Conservation (phyloP, 2,888 invertebrate species). For the Ophioninae sp. region DNA sequence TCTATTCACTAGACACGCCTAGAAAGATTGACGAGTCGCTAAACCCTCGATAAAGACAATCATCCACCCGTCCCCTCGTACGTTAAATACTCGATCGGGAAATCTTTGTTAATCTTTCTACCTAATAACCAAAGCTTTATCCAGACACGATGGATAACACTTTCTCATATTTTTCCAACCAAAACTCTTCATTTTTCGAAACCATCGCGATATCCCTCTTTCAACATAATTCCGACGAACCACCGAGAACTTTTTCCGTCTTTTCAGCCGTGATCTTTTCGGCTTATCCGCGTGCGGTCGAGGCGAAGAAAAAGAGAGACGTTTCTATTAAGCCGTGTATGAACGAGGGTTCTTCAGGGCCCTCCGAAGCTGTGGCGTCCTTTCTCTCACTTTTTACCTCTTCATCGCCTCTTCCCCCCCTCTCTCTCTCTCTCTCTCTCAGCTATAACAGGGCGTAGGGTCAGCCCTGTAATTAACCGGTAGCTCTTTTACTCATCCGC, state of each 20-base stretch:
- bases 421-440: slow-evolving; percentile 14
- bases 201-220: not conserved
- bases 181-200: not conserved
- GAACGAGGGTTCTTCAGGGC: slow-evolving; percentile 29
- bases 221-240: not conserved
- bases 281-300: slow-evolving; percentile 12
- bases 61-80: too few relatives aligned
- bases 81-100: not conserved
- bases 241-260: not conserved
- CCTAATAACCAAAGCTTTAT: not conserved
- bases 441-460: slow-evolving; percentile 65
- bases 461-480: slow-evolving; percentile 81
- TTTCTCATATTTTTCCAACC: not conserved
- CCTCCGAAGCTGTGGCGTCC: slow-evolving; percentile 27
- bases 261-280: not conserved
- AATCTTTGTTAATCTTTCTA: not conserved
- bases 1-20: not conserved
- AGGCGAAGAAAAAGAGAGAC: slow-evolving; percentile 67
- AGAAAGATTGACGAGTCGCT: not conserved
- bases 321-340: slow-evolving; percentile 75
- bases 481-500: slow-evolving; percentile 78
- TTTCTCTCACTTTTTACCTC: slow-evolving; percentile 16
- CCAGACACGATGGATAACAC: not conserved
- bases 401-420: not conserved
- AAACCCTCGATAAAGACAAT: too few relatives aligned